These are phyloP conservation scores for Phymastichus coffea DNA, from an alignment of 1,140 invertebrate genomes.

Conservation along the genomic window DNA sequence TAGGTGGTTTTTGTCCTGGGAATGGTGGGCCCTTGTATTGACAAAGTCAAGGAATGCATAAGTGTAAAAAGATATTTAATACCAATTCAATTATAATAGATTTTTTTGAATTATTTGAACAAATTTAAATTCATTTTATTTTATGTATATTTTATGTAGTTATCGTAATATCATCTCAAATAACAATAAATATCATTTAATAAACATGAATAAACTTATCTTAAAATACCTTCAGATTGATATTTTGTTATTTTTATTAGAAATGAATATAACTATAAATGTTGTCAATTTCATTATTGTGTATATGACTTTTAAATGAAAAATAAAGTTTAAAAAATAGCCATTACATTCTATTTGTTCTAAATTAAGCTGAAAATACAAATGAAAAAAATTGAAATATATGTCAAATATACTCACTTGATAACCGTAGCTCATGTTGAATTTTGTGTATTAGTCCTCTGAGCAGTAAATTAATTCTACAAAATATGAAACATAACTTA, in stretches of 20 bases:
- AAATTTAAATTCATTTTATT: too few relatives aligned
- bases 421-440: constrained; percentile 42
- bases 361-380: not conserved
- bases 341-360: not conserved
- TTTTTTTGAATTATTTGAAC: too few relatives aligned
- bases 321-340: not conserved
- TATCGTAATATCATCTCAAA: too few relatives aligned
- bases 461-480: constrained; percentile 4
- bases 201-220: not conserved
- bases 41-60: constrained; percentile 2
- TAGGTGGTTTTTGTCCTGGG: constrained; percentile 47
- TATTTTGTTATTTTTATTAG: not conserved
- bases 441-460: not conserved
- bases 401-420: constrained; percentile 37
- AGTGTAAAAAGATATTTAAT: constrained; percentile 10
- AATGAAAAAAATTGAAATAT: not conserved
- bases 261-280: not conserved
- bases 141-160: too few relatives aligned
- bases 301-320: not conserved
- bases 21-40: constrained; percentile 46
- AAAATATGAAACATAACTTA: too few relatives aligned
- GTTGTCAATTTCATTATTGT: not conserved
- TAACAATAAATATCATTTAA: constrained; percentile 25
- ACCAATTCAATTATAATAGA: not conserved
- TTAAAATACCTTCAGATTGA: not conserved